A percentile compares a stretch with the other conserved stretches of the same genome.
phyloP scores from a whole-genome alignment of 2,888 invertebrate species.

The Eilema depressum region DNA sequence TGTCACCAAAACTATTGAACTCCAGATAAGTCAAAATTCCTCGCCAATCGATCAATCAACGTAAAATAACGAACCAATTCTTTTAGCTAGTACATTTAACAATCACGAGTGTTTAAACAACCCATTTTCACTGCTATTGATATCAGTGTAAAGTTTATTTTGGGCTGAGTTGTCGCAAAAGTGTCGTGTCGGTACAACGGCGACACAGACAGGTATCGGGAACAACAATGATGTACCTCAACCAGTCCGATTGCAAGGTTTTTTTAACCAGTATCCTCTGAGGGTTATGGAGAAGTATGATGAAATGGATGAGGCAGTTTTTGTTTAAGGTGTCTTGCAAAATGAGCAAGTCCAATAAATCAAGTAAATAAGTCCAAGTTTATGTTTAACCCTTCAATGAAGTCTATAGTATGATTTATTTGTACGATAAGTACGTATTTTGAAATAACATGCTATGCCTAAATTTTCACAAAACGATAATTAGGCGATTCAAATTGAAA shows the following conservation, averaged over 20 bases:
- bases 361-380: background rate
- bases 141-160: slow-evolving; percentile 43
- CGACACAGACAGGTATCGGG: slow-evolving; percentile 73
- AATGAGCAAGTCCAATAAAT: background rate
- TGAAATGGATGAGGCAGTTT: slow-evolving; percentile 28
- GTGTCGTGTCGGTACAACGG: slow-evolving; percentile 58
- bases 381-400: too few relatives aligned
- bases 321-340: background rate
- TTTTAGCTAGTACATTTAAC: slow-evolving; percentile 43
- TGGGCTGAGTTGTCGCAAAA: slow-evolving; percentile 43
- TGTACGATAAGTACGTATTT: too few relatives aligned
- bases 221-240: slow-evolving; percentile 78
- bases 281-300: slow-evolving; percentile 45
- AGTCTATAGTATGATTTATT: too few relatives aligned
- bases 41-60: slow-evolving; percentile 45
- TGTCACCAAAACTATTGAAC: background rate
- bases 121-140: slow-evolving; percentile 28
- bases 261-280: slow-evolving; percentile 76
- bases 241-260: slow-evolving; percentile 75
- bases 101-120: slow-evolving; percentile 36
- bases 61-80: slow-evolving; percentile 51
- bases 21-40: slow-evolving; percentile 19
- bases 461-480: too few relatives aligned
- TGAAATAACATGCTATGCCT: too few relatives aligned
- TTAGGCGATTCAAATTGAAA: too few relatives aligned